Evolutionary conservation across 2,797 vertebrate genomes (phyloP), one percentile per base, ranked within the genome.

Genomic region (Mormyrus hasselquistii): DNA sequence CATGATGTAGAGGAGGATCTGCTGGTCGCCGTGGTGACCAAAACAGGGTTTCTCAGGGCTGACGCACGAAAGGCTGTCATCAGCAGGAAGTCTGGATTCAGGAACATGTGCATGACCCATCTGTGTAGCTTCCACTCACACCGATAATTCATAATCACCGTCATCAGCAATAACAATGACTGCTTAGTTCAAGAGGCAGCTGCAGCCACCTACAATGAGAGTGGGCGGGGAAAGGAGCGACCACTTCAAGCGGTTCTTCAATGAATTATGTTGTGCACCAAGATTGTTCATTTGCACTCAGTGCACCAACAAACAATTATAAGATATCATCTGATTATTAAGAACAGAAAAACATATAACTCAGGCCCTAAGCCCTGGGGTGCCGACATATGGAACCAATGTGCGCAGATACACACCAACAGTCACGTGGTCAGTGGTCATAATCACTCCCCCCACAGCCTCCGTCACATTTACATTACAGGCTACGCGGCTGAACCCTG

Each of bases 371-470:
- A n/a, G 79, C 9, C 50, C 14, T 16, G 8, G 8, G 49, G 22
- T 55, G 29, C 12, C 10, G 1, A 57, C 6, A 25, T 2, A 57
- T 57, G 25, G 16, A 86, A 57, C 29, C 52, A 83, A 49, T 22
- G 38, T 83, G n/a, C 19, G 16, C 44, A 83, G 34, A 83, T 5
- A 50, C 79, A 84, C n/a, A 25, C 90, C 89, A 25, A 84, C 9
- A 91, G 93, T 93, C 92, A 25, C 0, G 2, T 52, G 38, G 25
- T 87, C 84, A 41, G 2, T 52, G 38, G 25, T 87, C 84, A 41
- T 8, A 90, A n/a, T 2, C n/a, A 0, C 16, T 4, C 44, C 34
- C 79, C 92, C 89, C 92, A 55, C 53, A 55, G 16, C 53, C 14
- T 57, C 91, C 88, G 4, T 41, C 92, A 91, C 91, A 49, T 50